These are phyloP conservation scores for Drosophila greeni DNA, from an alignment of 2,888 invertebrate genomes.

Conservation along the genomic window DNA sequence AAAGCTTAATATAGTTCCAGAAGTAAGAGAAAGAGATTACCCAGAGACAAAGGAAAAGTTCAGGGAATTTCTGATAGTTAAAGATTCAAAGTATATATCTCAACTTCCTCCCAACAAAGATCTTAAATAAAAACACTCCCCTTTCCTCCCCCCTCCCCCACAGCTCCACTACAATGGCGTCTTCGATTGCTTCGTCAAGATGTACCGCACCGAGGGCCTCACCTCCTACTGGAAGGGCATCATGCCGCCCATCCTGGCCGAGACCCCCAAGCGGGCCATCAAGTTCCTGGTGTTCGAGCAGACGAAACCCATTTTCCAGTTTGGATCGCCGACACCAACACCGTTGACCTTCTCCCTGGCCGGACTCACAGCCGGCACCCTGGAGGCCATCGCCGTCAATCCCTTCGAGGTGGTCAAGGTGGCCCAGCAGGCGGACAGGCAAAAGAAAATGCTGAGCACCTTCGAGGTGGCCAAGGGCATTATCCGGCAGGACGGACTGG, in stretches of 20 bases:
- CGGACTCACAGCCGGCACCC: constrained; percentile 91
- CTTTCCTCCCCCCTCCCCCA: too few relatives aligned
- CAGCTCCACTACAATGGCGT: constrained; percentile 86
- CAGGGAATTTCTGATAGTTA: not conserved
- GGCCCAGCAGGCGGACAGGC: constrained; percentile 87
- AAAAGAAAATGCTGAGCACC: constrained; percentile 84
- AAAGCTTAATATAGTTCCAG: constrained; percentile 16
- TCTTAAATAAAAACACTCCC: too few relatives aligned
- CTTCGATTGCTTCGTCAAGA: constrained; percentile 91
- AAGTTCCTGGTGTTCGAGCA: constrained; percentile 97
- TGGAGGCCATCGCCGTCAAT: constrained; percentile 95
- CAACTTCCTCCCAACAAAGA: not conserved
- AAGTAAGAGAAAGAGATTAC: not conserved
- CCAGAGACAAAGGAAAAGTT: not conserved
- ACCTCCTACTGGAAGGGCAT: constrained; percentile 96
- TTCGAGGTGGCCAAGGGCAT: constrained; percentile 90
- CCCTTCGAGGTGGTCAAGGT: constrained; percentile 98
- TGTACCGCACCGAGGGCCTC: constrained; percentile 91
- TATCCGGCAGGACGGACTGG: constrained; percentile 86
- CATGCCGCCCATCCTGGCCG: constrained; percentile 93
- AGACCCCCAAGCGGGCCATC: constrained; percentile 95
- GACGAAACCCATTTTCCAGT: constrained; percentile 91
- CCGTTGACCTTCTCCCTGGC: constrained; percentile 93
- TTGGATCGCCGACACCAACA: constrained; percentile 86
- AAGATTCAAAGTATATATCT: not conserved